Base-by-base conservation (phyloP, 2,888 invertebrate species). In the Hyalella azteca region DNA sequence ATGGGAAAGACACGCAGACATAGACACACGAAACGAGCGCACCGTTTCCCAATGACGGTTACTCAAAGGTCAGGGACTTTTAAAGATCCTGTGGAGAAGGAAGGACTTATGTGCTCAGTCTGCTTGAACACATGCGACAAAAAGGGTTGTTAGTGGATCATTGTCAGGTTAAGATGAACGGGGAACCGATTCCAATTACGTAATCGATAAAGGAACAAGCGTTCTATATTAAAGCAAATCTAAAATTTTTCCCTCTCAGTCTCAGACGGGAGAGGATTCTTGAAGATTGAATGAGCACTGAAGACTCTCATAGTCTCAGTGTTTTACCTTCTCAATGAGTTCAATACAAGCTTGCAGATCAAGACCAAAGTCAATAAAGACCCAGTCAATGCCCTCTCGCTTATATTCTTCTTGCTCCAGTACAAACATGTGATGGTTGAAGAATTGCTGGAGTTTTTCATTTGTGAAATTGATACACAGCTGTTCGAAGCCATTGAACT, bases 381-480 rank as follows among this genome's bases (percentile, higher is more conserved):
- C 91, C 97, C 97, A 97, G 88, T 94, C 91, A 90, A 97, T 96
- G 88, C 96, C 96, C 89, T 97, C 96, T 87, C 90, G 92, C 90
- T 94, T 94, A 91, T 97, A 97, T 89, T 96, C 96, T 89, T 97
- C 96, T 93, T 97, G 96, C 90, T 97, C 96, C 87, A 97, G 92
- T 87, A 97, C 95, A 90, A 97, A 97, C 96, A 97, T 97, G 92
- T 97, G 94, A 88, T 97, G 96, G 91, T 97, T 97, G 93, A 97
- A 97, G 93, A 96, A 97, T 90, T 97, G 97, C 91, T 97, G 97
- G 88, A 97, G 92, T 90, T 96, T 95, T 91, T 97, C 96, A 90
- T 97, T 97, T 90, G 96, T 97, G 91, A 97, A 97, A 92, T 97
- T 97, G 92, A 97, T 97, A 91, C 96, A 97, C 89, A 97, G 92